Conservation (phyloP, 2,888 invertebrate species). For the Tyria jacobaeae region DNA sequence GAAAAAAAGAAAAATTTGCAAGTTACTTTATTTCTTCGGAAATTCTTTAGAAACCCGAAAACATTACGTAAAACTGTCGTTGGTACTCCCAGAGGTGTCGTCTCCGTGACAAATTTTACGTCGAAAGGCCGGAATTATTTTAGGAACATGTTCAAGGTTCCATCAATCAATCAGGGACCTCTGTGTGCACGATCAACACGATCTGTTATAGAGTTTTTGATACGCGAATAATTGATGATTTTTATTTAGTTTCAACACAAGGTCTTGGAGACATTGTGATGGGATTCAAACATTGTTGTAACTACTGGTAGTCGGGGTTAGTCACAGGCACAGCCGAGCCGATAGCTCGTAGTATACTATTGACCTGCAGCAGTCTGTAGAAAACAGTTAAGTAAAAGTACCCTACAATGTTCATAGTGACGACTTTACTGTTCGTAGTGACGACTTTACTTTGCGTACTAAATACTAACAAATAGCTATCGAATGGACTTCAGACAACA, state of each 20-base stretch:
- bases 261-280: not conserved
- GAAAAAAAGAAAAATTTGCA: not conserved
- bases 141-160: conserved; percentile 29
- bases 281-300: not conserved
- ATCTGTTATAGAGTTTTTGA: conserved; percentile 24
- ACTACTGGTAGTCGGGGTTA: no score
- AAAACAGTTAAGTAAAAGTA: no score
- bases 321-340: no score
- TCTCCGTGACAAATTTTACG: conserved; percentile 71
- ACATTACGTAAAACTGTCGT: conserved; percentile 40
- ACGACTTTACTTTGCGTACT: no score
- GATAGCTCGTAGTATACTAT: no score
- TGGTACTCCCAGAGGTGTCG: conserved; percentile 64
- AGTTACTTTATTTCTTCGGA: conserved; percentile 23
- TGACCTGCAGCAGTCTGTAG: no score
- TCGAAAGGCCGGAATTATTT: conserved; percentile 66
- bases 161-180: conserved; percentile 71
- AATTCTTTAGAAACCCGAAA: conserved; percentile 35
- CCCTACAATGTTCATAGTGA: no score
- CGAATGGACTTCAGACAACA: no score
- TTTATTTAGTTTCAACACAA: conserved; percentile 1
- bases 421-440: no score
- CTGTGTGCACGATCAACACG: conserved; percentile 37
- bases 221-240: conserved; percentile 10
- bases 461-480: no score